phyloP scores from a whole-genome alignment of 2,113 vertebrate species.

The Mustela nigripes region DNA sequence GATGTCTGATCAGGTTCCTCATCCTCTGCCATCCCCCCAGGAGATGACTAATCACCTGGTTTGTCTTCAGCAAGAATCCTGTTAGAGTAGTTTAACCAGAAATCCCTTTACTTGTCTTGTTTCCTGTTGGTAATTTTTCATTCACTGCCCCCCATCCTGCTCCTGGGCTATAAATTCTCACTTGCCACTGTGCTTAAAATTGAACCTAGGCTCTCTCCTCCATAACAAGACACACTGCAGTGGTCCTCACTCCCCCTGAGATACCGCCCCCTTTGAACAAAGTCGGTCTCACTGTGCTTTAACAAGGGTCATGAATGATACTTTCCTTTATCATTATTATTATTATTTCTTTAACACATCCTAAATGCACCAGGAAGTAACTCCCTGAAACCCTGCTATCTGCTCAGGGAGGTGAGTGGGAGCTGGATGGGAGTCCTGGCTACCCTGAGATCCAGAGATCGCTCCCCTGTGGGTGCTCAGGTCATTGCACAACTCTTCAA shows the following conservation, averaged over 20 bases:
- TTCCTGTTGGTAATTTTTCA: not conserved
- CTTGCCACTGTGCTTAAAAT: not conserved
- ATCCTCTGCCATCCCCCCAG: not conserved
- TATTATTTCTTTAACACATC: not conserved
- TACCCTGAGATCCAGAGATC: not conserved
- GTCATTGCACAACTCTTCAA: not conserved
- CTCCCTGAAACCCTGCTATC: not conserved
- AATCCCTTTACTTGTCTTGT: not conserved
- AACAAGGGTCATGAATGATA: not conserved
- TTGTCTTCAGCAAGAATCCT: not conserved
- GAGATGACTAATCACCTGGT: not conserved
- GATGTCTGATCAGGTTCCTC: not conserved
- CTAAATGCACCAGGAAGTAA: not conserved
- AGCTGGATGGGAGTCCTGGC: not conserved
- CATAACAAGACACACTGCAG: not conserved
- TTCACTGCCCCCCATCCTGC: not conserved
- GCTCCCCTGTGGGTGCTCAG: not conserved
- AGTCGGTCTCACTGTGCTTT: not conserved
- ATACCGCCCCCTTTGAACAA: not conserved
- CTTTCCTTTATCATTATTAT: not conserved
- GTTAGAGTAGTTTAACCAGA: not conserved
- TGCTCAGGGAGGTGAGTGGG: too few species aligned
- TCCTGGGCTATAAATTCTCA: not conserved
- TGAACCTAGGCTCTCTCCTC: not conserved
- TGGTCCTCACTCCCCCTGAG: fast-evolving